Evolutionary conservation across 2,113 vertebrate genomes (phyloP), one percentile per base, ranked within the genome.

Genomic region (Notiomystis cincta): DNA sequence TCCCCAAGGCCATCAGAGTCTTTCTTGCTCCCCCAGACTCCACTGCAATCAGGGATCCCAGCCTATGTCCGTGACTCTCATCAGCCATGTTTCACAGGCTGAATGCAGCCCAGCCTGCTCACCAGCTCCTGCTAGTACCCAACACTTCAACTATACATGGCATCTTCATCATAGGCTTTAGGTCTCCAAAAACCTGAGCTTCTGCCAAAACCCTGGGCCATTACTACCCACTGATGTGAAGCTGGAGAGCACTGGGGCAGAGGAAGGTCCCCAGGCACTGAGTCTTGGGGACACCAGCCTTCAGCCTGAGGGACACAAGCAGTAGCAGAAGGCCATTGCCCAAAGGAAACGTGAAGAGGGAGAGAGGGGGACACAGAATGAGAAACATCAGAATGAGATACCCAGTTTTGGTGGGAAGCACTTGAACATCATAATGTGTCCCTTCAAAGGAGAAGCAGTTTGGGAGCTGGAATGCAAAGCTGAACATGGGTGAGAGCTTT

Each of bases 281-380:
- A 33, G 6, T n/a, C 38, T 71, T 21, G 30, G 33, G 58, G 31
- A 76, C 44, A 79, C 6, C 37, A 71, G 14, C 17, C 42, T 58
- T 35, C 65, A 91, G 13, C 45, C 40, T 83, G 31, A 82, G 53
- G 62, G 58, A 65, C 31, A 31, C n/a, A 24, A n/a, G 42, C 69
- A 71, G 38, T 6, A 76, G n/a, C 35, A 78, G 69, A 30, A 33
- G n/a, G 24, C 24, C 25, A 56, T 15, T 57, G 37, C 19, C 25
- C 0, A 3, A 61, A 25, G 64, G 35, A 65, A 58, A 44, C 0
- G 0, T 28, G 23, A 67, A 54, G 23, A 53, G 20, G 6, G 14
- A 76, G 30, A 61, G 25, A 78, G 28, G 4, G 23, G 8, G 17
- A 61, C 19, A 54, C 5, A 33, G 37, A 20, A 85, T 16, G 15